Evolutionary conservation across 1,140 invertebrate species (phyloP).

Genomic region (Drosophila ananassae): DNA sequence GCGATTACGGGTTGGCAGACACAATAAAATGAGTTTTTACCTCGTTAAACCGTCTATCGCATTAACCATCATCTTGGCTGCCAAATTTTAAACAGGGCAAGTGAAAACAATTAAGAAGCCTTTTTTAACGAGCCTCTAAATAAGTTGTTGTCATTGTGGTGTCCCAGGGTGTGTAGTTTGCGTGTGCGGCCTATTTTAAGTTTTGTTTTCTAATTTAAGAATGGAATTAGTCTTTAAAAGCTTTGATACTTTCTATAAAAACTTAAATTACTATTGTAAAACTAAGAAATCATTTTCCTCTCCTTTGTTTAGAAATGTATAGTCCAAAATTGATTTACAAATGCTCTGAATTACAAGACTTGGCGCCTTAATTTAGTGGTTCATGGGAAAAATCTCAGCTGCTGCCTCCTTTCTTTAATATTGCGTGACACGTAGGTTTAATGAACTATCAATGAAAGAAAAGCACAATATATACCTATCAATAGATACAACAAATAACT

Average conservation of each 20-base stretch:
- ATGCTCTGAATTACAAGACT: neutral
- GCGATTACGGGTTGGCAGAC: constrained; percentile 64
- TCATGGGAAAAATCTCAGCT: constrained; percentile 47
- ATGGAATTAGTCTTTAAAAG: neutral
- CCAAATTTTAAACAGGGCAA: constrained; percentile 47
- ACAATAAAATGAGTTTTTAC: constrained; percentile 79
- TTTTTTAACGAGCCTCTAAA: constrained; percentile 69
- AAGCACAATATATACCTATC: neutral
- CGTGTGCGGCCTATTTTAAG: constrained; percentile 40
- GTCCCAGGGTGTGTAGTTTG: constrained; percentile 22
- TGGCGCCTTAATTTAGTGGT: neutral
- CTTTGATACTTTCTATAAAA: neutral
- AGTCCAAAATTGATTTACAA: neutral
- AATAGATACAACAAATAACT: neutral
- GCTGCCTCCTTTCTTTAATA: constrained; percentile 20
- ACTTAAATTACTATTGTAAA: neutral
- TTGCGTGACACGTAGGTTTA: constrained; percentile 30
- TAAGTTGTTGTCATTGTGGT: constrained; percentile 68
- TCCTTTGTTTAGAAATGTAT: no score
- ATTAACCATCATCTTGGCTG: constrained; percentile 56
- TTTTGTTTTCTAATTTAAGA: constrained; percentile 26
- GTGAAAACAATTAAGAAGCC: constrained; percentile 63
- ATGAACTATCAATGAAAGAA: neutral
- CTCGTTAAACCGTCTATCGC: constrained; percentile 71
- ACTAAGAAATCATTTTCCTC: constrained; percentile 1